Evolutionary conservation across 37 sponge, comb jelly and placozoan species (phyloP), one percentile per base, ranked within the genome.

Genomic region (Aplysina aerophoba): DNA sequence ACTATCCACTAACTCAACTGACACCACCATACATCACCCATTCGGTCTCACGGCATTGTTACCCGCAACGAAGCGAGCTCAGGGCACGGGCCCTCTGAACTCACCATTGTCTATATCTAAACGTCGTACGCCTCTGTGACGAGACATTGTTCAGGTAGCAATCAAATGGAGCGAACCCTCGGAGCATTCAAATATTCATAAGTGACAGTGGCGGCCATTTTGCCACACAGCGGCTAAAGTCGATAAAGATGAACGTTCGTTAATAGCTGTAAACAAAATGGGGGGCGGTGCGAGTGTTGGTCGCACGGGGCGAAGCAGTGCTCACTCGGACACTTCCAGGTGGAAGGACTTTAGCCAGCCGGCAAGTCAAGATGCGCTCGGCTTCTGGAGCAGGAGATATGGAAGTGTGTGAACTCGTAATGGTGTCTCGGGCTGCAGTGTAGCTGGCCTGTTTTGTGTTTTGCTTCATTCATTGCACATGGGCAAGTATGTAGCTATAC

Each of bases 331-430:
- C 24, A 27, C 24, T 11, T 50, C 78, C 54, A 50, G n/a, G 15
- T 75, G 78, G 78, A 75, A 75, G n/a, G 78, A 75, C 78, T 75
- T 75, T 25, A 75, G 78, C 54, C 78, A 75, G 25, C 44, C 78
- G 3, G 78, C 25, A 3, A n/a, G 44, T 1, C 38, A 40, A 4
- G 78, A 75, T 15, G 53, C 44, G 16, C 53, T 75, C 25, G 14
- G 41, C 0, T 75, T 75, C 53, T 75, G 78, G 78, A 53, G 54
- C 44, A 41, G 38, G 11, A 0, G 37, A 53, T 50, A 75, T 11
- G 37, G 53, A 19, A 75, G 78, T 75, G 20, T 12, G 73, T 71
- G 15, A 58, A 58, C 15, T 58, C 19, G 19, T 58, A 58, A 20
- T 15, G 59, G n/a, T n/a, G n/a, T n/a, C n/a, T n/a, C n/a, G n/a